A percentile compares a stretch with the other conserved stretches of the same genome.
Conservation (phyloP, 2,113 vertebrate species). For the Paraplagusia blochii region DNA sequence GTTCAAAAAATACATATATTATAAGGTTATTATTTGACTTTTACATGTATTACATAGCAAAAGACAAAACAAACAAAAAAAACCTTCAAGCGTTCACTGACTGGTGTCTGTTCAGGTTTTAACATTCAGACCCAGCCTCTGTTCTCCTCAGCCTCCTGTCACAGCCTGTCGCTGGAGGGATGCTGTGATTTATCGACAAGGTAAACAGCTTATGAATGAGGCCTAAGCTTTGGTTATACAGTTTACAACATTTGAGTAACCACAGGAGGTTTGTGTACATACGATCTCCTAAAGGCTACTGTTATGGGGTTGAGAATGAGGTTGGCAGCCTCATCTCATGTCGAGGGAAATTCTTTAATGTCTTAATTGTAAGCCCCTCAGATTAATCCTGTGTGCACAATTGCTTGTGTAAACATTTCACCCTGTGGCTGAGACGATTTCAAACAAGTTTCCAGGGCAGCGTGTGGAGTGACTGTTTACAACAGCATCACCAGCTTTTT, state of each 20-base stretch:
- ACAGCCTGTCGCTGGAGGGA: slow-evolving; percentile 62
- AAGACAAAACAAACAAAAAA: slow-evolving; percentile 33
- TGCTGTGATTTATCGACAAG: slow-evolving; percentile 75
- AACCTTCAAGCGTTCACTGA: slow-evolving; percentile 35
- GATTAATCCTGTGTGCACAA: slow-evolving; percentile 63
- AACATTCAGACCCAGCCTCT: slow-evolving; percentile 41
- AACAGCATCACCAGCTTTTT: slow-evolving; percentile 40
- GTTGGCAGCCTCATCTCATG: slow-evolving; percentile 55
- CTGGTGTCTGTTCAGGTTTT: slow-evolving; percentile 49
- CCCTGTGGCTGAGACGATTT: slow-evolving; percentile 55
- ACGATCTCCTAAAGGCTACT: slow-evolving; percentile 62
- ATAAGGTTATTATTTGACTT: slow-evolving; percentile 45
- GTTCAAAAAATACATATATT: slow-evolving; percentile 4
- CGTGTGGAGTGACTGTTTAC: slow-evolving; percentile 63
- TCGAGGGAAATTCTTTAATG: slow-evolving; percentile 65
- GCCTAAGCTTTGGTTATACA: slow-evolving; percentile 79
- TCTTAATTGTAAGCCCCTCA: slow-evolving; percentile 63
- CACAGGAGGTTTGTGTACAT: slow-evolving; percentile 69
- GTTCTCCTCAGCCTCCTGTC: slow-evolving; percentile 49
- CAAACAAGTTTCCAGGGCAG: slow-evolving; percentile 60
- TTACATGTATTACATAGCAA: slow-evolving; percentile 41
- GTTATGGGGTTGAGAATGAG: slow-evolving; percentile 61
- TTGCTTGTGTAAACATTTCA: slow-evolving; percentile 59
- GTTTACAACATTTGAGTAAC: slow-evolving; percentile 78
- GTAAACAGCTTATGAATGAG: slow-evolving; percentile 79